phyloP scores from a whole-genome alignment of 1,140 invertebrate species.

The Cotesia vestalis region DNA sequence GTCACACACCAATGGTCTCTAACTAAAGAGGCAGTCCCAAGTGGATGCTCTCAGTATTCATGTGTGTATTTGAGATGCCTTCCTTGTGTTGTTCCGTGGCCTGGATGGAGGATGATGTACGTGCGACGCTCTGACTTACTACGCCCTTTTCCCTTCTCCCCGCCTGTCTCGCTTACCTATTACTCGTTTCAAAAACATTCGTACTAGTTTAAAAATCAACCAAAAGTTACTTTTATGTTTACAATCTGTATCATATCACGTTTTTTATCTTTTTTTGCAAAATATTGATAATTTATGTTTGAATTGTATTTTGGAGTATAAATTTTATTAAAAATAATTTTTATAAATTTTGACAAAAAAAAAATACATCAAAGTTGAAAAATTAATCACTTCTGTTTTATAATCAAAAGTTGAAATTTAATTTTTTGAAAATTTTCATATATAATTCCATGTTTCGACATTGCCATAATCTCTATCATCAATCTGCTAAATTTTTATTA shows the following conservation, averaged over 20 bases:
- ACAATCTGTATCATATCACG: neutral
- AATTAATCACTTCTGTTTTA: neutral
- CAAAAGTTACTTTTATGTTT: neutral
- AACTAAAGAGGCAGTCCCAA: conserved; percentile 57
- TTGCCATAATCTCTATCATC: too few relatives aligned
- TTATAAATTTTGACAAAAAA: neutral
- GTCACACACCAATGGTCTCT: conserved; percentile 45
- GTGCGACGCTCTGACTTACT: conserved; percentile 62
- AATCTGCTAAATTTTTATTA: too few relatives aligned
- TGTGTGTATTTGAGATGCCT: conserved; percentile 17
- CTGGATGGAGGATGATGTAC: conserved; percentile 63
- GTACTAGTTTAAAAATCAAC: conserved; percentile 26
- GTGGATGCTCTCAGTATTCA: conserved; percentile 51
- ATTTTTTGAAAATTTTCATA: too few relatives aligned
- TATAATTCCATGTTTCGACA: too few relatives aligned
- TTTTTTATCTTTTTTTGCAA: neutral
- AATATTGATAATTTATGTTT: too few relatives aligned
- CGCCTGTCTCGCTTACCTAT: conserved; percentile 53
- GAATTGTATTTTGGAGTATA: too few relatives aligned
- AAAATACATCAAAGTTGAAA: neutral
- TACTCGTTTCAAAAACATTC: conserved; percentile 62
- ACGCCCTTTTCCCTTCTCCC: conserved; percentile 65
- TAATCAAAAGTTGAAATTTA: too few relatives aligned
- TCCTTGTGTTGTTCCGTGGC: conserved; percentile 58
- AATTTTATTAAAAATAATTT: neutral